Percentiles rank a stretch among this genome's conserved stretches.
phyloP scores from a whole-genome alignment of 2,113 vertebrate species.

The Chlorodrepanis virens region DNA sequence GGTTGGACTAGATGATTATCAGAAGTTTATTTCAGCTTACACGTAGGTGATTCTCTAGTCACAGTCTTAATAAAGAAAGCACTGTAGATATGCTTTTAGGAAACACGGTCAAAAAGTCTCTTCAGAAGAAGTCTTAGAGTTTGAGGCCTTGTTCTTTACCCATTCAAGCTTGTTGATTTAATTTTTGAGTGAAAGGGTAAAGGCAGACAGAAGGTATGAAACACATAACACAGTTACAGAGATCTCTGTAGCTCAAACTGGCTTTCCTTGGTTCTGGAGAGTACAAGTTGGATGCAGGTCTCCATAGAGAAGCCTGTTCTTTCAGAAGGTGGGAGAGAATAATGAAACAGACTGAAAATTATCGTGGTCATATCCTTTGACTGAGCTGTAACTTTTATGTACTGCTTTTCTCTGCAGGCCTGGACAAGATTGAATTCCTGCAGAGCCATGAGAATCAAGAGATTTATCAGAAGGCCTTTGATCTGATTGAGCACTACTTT shows the following conservation, averaged over 20 bases:
- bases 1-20: neutral
- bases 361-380: neutral
- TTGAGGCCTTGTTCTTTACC: neutral
- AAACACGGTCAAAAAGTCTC: neutral
- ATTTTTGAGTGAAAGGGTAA: neutral
- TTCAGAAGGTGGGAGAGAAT: neutral
- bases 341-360: neutral
- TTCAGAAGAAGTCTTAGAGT: neutral
- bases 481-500: slow-evolving; percentile 97
- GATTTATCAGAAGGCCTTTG: slow-evolving; percentile 98
- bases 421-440: slow-evolving; percentile 97
- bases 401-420: slow-evolving; percentile 73
- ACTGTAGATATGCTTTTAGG: neutral
- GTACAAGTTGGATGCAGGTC: neutral
- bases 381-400: neutral
- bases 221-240: neutral
- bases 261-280: neutral
- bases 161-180: neutral
- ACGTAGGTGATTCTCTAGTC: neutral
- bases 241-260: neutral
- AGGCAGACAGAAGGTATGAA: neutral
- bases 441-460: slow-evolving; percentile 98
- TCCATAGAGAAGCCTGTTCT: neutral
- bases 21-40: neutral
- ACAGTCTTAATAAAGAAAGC: neutral